Base-by-base conservation (phyloP, 92 coral and sea anemone species). In the Nematostella vectensis region DNA sequence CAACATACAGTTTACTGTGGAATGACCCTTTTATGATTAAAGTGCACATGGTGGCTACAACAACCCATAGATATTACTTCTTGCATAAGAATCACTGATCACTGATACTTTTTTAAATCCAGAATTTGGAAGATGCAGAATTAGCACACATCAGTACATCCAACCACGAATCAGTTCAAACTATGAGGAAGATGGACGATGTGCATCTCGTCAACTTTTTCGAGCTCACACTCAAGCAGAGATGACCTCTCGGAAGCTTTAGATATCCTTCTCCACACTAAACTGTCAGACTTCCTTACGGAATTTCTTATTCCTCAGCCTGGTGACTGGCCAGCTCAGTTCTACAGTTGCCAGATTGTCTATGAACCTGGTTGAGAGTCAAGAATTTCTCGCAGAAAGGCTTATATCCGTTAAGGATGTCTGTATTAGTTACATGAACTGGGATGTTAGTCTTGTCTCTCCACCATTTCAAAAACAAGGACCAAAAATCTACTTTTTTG, bases 161-260 rank as follows among this genome's bases (percentile, higher is more conserved):
- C 37, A 45, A 42, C n/a, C 11, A 38, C 12, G 65, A 49, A 23
- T 23, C 27, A 47, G 28, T 45, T 0, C 3, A 39, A 29, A 50
- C 31, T 17, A 49, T 57, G 55, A 44, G 63, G 30, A 31, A 37
- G 22, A 67, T 33, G 58, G 28, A 48, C 25, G 53, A 68, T 33
- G 50, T 39, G 3, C 17, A 31, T 19, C 31, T 68, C 18, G 26
- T 68, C 25, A 58, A 67, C 24, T 45, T 57, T 26, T 3, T 57
- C 2, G 29, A 68, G 29, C 66, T 56, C 18, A 68, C 27, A 20
- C 26, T 68, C 1, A 57, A 68, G 74, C 47, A 74, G 65, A 56
- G 55, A 74, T 3, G 72, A 75, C 39, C 74, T 80, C 68, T 62
- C 60, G 11, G 64, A 63, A 10, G 53, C 53, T 8, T 47, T 20